Conservation (phyloP, 2,113 vertebrate genomes). For the Geococcyx californianus region DNA sequence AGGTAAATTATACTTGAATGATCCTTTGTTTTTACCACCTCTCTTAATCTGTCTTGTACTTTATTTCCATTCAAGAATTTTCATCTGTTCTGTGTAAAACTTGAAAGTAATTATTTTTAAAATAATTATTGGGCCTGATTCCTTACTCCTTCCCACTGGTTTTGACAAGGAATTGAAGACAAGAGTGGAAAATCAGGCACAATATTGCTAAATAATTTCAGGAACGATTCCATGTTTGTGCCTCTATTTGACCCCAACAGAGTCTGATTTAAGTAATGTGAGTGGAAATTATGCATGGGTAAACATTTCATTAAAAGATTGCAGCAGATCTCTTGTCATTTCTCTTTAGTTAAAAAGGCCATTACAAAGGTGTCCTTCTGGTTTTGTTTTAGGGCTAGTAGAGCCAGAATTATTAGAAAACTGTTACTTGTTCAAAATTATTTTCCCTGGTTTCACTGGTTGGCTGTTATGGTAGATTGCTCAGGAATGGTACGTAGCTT, state of each 20-base stretch:
- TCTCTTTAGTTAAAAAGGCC: background rate
- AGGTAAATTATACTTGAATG: slow-evolving; percentile 64
- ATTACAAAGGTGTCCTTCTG: background rate
- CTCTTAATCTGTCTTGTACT: background rate
- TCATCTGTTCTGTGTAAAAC: slow-evolving; percentile 3
- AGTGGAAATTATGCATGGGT: background rate
- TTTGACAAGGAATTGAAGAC: background rate
- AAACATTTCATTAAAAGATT: background rate
- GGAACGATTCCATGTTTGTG: background rate
- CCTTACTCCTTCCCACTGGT: background rate
- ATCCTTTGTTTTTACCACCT: slow-evolving; percentile 13
- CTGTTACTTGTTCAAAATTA: background rate
- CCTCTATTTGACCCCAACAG: background rate
- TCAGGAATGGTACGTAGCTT: slow-evolving; percentile 33
- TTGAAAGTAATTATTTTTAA: background rate
- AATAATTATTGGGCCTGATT: background rate
- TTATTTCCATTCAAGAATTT: slow-evolving; percentile 35
- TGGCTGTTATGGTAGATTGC: slow-evolving; percentile 19
- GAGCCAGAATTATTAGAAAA: background rate
- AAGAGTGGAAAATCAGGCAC: background rate
- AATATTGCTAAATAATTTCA: background rate
- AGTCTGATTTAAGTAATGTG: background rate
- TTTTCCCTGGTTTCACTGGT: background rate
- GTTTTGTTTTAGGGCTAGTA: background rate
- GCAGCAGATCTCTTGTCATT: background rate